Base-by-base conservation (phyloP, 2,113 vertebrate species). In the Platysteira castanea region DNA sequence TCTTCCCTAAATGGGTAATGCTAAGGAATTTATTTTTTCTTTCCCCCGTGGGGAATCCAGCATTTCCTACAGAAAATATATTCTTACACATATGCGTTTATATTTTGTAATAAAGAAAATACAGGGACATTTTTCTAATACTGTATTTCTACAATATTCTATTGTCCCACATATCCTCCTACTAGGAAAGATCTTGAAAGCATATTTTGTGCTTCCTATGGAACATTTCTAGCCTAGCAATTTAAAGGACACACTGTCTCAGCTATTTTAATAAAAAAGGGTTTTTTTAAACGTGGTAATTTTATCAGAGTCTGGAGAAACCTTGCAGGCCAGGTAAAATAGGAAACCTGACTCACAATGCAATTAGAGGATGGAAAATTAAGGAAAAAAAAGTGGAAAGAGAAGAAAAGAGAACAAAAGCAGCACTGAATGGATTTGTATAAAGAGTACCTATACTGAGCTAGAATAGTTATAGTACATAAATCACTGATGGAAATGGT, bases 301-400 rank as follows among this genome's bases (percentile, higher is more conserved):
- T 95, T 95, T 96, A 93, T 85, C 59, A 54, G 9, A 63, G 84
- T 70, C 87, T 89, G 44, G 52, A 94, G 59, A 67, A 95, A 87
- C 21, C 46, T 80, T 65, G 50, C 27, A 85, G 84, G 46, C 47
- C 52, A 85, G 54, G 59, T 82, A 95, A 94, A 95, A 89, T 70
- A 95, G 44, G 81, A 90, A 95, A 87, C 47, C 49, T 82, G 54
- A 84, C 41, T 90, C 78, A 89, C 2, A 3, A 23, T 74, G 47
- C 37, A 89, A 83, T 93, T 82, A 83, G 23, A 89, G 28, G 37
- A 76, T 30, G 41, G 30, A 88, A 94, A 92, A 89, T 84, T 49
- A 52, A 49, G 14, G 2, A 5, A 15, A n/a, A 76, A 56, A 50
- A 84, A 44, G 59, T 52, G 33, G 7, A 57, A 90, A 78, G 76